phyloP scores from a whole-genome alignment of 2,797 vertebrate genomes.

The Orientallactaga sibirica region DNA sequence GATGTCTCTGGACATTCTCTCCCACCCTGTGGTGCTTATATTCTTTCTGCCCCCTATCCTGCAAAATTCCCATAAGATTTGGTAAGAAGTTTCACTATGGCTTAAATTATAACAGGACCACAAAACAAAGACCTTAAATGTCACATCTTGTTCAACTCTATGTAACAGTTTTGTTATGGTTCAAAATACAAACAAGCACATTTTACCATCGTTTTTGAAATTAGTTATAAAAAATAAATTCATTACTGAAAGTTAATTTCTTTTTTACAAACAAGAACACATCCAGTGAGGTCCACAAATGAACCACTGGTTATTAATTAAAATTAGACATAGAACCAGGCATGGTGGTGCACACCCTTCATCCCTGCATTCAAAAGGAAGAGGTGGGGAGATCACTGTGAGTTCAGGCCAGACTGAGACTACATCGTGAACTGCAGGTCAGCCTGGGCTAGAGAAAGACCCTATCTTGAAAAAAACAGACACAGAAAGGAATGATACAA shows the following conservation, averaged over 20 bases:
- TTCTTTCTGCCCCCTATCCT: too few species aligned
- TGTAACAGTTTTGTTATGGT: not conserved
- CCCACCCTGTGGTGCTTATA: too few species aligned
- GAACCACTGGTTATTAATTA: not conserved
- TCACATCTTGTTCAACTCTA: not conserved
- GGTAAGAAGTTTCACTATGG: not conserved
- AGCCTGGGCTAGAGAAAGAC: too few species aligned
- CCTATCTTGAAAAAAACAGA: not conserved
- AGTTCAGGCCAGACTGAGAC: too few species aligned
- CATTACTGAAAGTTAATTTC: conserved; percentile 9
- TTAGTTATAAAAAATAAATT: not conserved
- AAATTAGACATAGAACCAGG: not conserved
- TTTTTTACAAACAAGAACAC: not conserved
- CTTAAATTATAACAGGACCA: not conserved
- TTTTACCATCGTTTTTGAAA: not conserved
- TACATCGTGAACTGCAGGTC: too few species aligned
- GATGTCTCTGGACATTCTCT: too few species aligned
- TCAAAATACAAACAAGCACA: not conserved
- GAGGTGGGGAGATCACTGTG: too few species aligned
- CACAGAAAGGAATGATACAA: not conserved
- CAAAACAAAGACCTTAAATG: not conserved
- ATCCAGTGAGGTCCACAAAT: not conserved
- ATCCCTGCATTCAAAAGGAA: too few species aligned
- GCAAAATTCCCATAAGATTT: not conserved
- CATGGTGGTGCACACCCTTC: too few species aligned